A percentile compares a stretch with the other conserved stretches of the same genome.
Evolutionary conservation across 2,888 invertebrate species (phyloP).

Genomic region (Coleophora deauratella): DNA sequence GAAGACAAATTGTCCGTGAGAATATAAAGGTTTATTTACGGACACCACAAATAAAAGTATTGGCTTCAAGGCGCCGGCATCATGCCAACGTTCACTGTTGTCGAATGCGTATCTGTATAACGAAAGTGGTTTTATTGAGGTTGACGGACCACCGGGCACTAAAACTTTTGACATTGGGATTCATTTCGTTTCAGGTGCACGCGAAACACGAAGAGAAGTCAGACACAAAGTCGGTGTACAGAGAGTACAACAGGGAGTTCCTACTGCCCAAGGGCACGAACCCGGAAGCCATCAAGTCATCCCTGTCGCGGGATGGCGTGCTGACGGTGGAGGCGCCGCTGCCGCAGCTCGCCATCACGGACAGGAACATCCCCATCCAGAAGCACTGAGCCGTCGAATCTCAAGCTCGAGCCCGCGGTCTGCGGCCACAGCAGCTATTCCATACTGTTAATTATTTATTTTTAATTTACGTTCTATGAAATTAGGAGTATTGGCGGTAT

Average conservation of each 20-base stretch:
- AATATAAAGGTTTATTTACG: constrained; percentile 39
- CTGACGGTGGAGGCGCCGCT: constrained; percentile 97
- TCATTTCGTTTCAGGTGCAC: constrained; percentile 82
- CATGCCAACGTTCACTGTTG: constrained; percentile 40
- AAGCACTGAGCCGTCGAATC: constrained; percentile 52
- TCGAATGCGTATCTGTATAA: constrained; percentile 29
- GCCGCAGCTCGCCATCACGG: constrained; percentile 87
- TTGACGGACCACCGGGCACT: constrained; percentile 24
- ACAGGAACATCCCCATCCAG: constrained; percentile 88
- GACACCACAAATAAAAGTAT: constrained; percentile 27
- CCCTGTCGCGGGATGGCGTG: constrained; percentile 96
- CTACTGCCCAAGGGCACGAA: constrained; percentile 97
- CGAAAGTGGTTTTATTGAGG: constrained; percentile 29
- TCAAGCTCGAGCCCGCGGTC: constrained; percentile 32
- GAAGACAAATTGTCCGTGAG: constrained; percentile 38
- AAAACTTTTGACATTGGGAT: background rate
- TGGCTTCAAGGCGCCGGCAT: constrained; percentile 40
- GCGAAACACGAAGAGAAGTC: constrained; percentile 99
- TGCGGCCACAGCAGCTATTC: constrained; percentile 59
- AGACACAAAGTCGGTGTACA: constrained; percentile 96
- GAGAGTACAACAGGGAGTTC: constrained; percentile 99
- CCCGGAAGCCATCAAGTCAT: constrained; percentile 96
- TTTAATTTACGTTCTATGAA: constrained; percentile 61
- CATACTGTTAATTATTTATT: constrained; percentile 72
- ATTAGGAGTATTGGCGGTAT: constrained; percentile 58